phyloP scores from a whole-genome alignment of 2,797 vertebrate species.

The Gallinago stenura region DNA sequence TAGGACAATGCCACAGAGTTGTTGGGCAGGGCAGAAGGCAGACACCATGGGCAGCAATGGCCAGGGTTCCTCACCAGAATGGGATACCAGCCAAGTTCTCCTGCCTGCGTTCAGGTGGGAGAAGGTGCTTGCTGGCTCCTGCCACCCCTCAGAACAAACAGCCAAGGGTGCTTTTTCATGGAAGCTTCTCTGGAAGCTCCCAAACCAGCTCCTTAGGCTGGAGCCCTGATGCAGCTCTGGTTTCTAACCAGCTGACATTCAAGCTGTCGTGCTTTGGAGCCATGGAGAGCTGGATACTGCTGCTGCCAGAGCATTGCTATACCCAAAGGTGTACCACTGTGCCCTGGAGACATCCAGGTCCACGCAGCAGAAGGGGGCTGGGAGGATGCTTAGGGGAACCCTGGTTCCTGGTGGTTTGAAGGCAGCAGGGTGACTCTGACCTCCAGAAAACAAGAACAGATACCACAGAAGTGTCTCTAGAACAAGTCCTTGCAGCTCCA shows the following conservation, averaged over 20 bases:
- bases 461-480: not conserved
- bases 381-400: not conserved
- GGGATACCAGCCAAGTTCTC: not conserved
- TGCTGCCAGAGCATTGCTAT: not conserved
- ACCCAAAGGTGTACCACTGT: no score
- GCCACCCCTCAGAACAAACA: not conserved
- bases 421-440: not conserved
- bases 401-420: not conserved
- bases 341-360: not conserved
- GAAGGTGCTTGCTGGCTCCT: not conserved
- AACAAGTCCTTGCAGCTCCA: not conserved
- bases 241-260: accelerated
- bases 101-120: accelerated
- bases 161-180: not conserved
- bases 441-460: not conserved
- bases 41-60: not conserved
- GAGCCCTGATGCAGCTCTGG: not conserved
- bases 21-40: not conserved
- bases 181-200: not conserved
- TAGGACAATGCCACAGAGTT: accelerated
- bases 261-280: not conserved
- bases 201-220: not conserved
- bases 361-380: not conserved
- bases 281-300: not conserved
- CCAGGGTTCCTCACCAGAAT: not conserved